These are phyloP conservation scores for Lasioglossum albipes DNA, from an alignment of 1,140 invertebrate species.

Conservation along the genomic window DNA sequence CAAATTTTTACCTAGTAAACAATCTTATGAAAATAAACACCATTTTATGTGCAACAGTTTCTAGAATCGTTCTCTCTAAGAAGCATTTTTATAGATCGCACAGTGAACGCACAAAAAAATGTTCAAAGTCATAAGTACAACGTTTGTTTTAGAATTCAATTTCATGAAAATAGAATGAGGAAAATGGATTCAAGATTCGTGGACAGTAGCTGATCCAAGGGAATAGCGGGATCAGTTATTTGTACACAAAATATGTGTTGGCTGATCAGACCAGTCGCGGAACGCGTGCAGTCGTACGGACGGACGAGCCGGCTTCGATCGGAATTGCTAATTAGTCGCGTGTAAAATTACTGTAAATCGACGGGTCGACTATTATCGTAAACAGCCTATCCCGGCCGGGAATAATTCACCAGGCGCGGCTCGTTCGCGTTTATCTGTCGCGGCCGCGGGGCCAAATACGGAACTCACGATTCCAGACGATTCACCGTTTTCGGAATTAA, in stretches of 20 bases:
- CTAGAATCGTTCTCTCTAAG: too few species aligned
- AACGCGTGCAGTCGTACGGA: background rate
- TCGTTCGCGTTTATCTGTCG: conserved; percentile 16
- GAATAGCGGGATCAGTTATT: too few species aligned
- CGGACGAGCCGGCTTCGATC: conserved; percentile 6
- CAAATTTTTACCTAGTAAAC: too few species aligned
- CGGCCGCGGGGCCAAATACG: background rate
- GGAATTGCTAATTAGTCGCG: conserved; percentile 49
- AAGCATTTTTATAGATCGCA: too few species aligned
- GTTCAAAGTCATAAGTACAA: too few species aligned
- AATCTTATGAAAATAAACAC: too few species aligned
- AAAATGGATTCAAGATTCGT: too few species aligned
- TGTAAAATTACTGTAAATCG: conserved; percentile 51
- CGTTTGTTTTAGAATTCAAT: too few species aligned
- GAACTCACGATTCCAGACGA: background rate
- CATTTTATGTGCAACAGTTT: too few species aligned
- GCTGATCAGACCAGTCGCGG: conserved; percentile 15
- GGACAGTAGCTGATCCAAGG: too few species aligned
- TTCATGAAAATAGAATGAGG: background rate
- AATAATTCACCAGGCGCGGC: conserved; percentile 24
- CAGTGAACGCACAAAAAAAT: too few species aligned
- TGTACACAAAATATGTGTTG: background rate
- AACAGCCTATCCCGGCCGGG: conserved; percentile 18
- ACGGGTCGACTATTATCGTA: conserved; percentile 41
- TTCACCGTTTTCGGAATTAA: conserved; percentile 12